A percentile compares a stretch with the other conserved stretches of the same genome.
These are phyloP conservation scores for Melitaea cinxia DNA, from an alignment of 1,140 invertebrate species.

Conservation along the genomic window DNA sequence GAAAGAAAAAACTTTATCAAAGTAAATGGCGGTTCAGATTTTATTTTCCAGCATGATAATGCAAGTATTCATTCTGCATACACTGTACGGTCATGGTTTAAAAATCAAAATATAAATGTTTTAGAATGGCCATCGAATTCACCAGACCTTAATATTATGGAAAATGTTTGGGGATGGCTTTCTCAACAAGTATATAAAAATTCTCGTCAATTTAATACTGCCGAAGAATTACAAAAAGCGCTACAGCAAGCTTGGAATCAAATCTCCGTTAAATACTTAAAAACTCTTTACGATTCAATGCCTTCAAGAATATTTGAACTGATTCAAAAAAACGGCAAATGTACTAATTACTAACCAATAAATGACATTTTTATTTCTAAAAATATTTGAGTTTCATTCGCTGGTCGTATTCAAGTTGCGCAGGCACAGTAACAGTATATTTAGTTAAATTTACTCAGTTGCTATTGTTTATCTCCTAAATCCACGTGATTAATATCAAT, in stretches of 20 bases:
- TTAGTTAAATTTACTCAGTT: no score
- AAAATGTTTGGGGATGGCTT: neutral
- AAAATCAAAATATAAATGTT: neutral
- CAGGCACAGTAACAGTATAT: no score
- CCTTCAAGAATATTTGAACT: neutral
- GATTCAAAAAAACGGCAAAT: neutral
- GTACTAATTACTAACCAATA: neutral
- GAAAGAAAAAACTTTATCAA: neutral
- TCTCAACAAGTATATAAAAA: neutral
- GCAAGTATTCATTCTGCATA: neutral
- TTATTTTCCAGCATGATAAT: neutral
- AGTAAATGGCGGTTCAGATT: neutral
- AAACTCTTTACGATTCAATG: neutral
- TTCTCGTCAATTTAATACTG: constrained; percentile 1
- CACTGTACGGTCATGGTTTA: neutral
- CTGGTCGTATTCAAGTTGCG: neutral
- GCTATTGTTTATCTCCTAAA: no score
- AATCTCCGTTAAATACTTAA: neutral
- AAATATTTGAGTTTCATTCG: neutral
- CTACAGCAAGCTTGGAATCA: neutral
- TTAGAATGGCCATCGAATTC: constrained; percentile 3
- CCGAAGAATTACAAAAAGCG: neutral
- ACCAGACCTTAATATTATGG: neutral
- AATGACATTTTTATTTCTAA: neutral
- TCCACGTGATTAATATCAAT: no score